phyloP scores from a whole-genome alignment of 2,797 vertebrate species.

The Poecilia wingei region DNA sequence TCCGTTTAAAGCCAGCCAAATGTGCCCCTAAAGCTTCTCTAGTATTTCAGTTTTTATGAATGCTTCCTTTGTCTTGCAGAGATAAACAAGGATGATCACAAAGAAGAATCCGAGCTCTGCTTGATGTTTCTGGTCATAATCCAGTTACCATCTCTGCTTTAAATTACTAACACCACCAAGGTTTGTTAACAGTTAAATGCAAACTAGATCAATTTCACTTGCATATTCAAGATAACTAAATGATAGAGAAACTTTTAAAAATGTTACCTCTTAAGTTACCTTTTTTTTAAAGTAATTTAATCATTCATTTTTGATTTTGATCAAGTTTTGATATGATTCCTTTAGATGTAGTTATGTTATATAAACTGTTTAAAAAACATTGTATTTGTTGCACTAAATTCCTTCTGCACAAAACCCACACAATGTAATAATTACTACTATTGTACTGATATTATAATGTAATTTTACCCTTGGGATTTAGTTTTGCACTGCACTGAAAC shows the following conservation, averaged over 20 bases:
- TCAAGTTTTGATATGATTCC: background rate
- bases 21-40: slow-evolving; percentile 33
- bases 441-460: background rate
- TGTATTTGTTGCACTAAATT: background rate
- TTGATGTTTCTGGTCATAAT: background rate
- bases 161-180: background rate
- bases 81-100: background rate
- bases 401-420: background rate
- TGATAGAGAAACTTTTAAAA: background rate
- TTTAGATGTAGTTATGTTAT: background rate
- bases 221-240: background rate
- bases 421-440: background rate
- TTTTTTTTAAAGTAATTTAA: background rate
- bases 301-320: background rate
- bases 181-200: background rate
- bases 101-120: background rate
- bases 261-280: no score
- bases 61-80: background rate
- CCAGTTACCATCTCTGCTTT: background rate
- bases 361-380: background rate
- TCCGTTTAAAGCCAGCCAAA: slow-evolving; percentile 42
- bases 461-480: background rate
- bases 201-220: background rate
- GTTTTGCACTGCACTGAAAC: background rate
- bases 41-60: slow-evolving; percentile 27